phyloP scores from a whole-genome alignment of 1,140 invertebrate species.

The Palaemon carinicauda region DNA sequence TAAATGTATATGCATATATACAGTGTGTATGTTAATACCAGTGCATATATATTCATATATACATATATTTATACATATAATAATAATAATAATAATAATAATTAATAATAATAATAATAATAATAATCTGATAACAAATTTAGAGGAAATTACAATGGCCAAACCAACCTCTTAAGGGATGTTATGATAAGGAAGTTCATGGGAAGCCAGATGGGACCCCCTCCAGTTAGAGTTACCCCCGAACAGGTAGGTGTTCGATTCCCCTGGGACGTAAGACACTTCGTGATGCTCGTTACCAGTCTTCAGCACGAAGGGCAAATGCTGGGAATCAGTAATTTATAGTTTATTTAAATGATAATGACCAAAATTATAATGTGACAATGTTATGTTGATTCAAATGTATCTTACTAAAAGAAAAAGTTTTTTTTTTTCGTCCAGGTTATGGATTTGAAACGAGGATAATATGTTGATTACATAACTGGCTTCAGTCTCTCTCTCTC shows the following conservation, averaged over 20 bases:
- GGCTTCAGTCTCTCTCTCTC: too few relatives aligned
- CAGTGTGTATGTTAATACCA: too few relatives aligned
- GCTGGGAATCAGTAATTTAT: background rate
- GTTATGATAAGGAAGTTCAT: conserved; percentile 63
- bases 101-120: too few relatives aligned
- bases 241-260: conserved; percentile 65
- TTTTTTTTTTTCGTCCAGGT: too few relatives aligned
- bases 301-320: conserved; percentile 60
- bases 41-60: too few relatives aligned
- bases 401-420: too few relatives aligned
- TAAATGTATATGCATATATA: too few relatives aligned
- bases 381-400: too few relatives aligned
- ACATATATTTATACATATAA: too few relatives aligned
- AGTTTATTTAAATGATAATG: conserved; percentile 59
- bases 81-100: too few relatives aligned
- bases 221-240: conserved; percentile 69
- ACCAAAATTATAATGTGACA: background rate
- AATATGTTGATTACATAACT: too few relatives aligned
- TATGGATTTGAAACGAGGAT: too few relatives aligned
- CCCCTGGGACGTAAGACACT: conserved; percentile 64
- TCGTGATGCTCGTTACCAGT: conserved; percentile 60
- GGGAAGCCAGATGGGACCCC: conserved; percentile 65
- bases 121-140: background rate
- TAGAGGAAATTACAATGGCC: background rate
- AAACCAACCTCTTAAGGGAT: conserved; percentile 60